Evolutionary conservation across 2,888 invertebrate genomes (phyloP).

Genomic region (Selenia dentaria): DNA sequence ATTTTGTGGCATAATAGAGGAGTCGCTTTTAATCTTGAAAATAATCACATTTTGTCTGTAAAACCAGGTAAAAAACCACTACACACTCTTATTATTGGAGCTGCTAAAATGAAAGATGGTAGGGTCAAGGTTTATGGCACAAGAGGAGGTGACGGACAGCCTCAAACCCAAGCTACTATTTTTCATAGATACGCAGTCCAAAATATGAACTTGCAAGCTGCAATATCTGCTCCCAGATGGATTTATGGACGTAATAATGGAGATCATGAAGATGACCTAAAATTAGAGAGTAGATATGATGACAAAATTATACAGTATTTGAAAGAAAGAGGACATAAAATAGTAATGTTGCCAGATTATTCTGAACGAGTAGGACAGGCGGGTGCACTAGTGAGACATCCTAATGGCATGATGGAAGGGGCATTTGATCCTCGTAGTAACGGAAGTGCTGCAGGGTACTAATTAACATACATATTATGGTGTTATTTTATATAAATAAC

Average conservation of each 20-base stretch:
- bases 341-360: conserved; percentile 51
- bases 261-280: conserved; percentile 44
- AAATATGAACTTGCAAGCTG: conserved; percentile 53
- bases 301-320: conserved; percentile 58
- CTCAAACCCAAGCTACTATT: conserved; percentile 73
- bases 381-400: conserved; percentile 65
- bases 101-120: conserved; percentile 68
- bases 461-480: neutral
- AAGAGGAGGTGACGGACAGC: conserved; percentile 72
- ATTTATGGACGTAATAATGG: conserved; percentile 55
- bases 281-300: conserved; percentile 62
- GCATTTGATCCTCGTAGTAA: conserved; percentile 68
- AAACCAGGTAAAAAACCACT: conserved; percentile 72
- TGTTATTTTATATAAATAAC: too few relatives aligned
- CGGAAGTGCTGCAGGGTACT: conserved; percentile 71
- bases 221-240: conserved; percentile 68
- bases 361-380: conserved; percentile 61
- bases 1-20: conserved; percentile 76
- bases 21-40: conserved; percentile 53
- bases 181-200: conserved; percentile 74
- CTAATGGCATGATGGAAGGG: conserved; percentile 66
- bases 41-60: conserved; percentile 53
- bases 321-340: conserved; percentile 56
- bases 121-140: conserved; percentile 69
- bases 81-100: conserved; percentile 71